Conservation (phyloP, 2,113 vertebrate genomes). For the Tinamus guttatus region DNA sequence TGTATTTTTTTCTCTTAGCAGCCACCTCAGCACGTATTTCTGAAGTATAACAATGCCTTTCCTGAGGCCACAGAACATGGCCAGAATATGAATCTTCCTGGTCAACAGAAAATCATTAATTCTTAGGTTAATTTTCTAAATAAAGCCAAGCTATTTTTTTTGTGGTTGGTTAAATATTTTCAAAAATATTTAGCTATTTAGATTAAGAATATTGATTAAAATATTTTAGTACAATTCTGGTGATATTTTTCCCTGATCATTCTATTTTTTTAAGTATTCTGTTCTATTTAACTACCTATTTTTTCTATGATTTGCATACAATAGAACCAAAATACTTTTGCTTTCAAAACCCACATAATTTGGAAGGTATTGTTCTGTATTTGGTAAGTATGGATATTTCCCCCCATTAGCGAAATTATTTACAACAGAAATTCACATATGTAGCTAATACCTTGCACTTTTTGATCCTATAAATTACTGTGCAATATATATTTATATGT, state of each 20-base stretch:
- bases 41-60: constrained; percentile 76
- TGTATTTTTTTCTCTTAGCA: constrained; percentile 28
- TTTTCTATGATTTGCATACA: background rate
- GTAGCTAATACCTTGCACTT: background rate
- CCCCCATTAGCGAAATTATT: background rate
- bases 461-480: background rate
- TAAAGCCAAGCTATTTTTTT: background rate
- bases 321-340: background rate
- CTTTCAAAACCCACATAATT: background rate
- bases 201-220: background rate
- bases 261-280: background rate
- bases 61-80: background rate
- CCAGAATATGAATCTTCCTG: background rate
- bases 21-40: constrained; percentile 69
- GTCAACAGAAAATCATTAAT: background rate
- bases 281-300: background rate
- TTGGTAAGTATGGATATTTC: background rate
- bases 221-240: background rate
- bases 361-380: background rate
- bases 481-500: background rate
- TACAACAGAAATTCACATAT: background rate
- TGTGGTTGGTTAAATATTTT: background rate
- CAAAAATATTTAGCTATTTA: background rate
- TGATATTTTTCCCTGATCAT: background rate
- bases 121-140: constrained; percentile 1